These are phyloP conservation scores for Coelinius sp. DNA, from an alignment of 2,888 invertebrate species.

Conservation along the genomic window DNA sequence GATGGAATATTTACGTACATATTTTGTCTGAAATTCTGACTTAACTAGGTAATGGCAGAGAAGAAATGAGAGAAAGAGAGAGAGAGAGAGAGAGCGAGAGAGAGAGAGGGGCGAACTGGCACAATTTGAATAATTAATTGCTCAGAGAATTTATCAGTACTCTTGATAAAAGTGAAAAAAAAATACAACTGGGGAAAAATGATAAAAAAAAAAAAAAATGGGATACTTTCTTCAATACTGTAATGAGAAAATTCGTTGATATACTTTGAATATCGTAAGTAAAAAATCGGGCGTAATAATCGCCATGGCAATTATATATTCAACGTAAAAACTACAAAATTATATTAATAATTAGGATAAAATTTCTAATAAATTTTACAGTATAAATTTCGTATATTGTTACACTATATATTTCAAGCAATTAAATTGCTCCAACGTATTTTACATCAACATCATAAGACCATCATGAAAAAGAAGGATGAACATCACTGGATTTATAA, in stretches of 20 bases:
- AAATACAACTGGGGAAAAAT: too few species aligned
- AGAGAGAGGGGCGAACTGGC: constrained; percentile 21
- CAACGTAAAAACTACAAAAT: background rate
- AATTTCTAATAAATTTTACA: background rate
- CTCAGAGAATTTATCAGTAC: background rate
- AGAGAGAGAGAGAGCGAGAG: too few species aligned
- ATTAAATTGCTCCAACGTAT: background rate
- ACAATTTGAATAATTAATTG: background rate
- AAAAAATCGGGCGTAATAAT: background rate
- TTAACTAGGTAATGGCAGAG: constrained; percentile 13
- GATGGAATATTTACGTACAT: constrained; percentile 13
- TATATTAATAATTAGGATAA: background rate
- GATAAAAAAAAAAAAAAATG: too few species aligned
- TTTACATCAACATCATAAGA: background rate
- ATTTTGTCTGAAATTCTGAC: background rate
- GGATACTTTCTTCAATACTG: background rate
- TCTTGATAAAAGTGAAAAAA: too few species aligned
- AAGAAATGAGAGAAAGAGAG: constrained; percentile 32
- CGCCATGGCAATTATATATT: background rate
- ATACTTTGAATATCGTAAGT: background rate
- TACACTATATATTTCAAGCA: background rate
- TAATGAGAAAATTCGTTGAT: background rate
- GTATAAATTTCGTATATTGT: background rate
- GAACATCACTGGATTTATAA: background rate
- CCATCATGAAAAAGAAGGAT: background rate